A percentile compares a stretch with the other conserved stretches of the same genome.
Conservation (phyloP, 2,113 vertebrate genomes). For the Lipophrys pholis region DNA sequence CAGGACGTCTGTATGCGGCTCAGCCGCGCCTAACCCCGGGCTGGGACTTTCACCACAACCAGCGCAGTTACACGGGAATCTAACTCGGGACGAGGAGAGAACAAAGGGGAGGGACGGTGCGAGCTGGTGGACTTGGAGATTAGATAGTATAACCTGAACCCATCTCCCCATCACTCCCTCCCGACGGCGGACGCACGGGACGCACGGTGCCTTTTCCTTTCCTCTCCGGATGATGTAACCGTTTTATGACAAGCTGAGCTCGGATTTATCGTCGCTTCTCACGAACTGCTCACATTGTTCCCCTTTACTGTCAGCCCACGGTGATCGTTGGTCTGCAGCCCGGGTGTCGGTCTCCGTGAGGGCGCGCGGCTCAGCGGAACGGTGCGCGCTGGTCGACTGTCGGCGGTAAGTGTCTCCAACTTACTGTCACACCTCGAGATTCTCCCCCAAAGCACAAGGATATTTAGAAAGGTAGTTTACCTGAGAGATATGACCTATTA, state of each 20-base stretch:
- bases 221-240: slow-evolving; percentile 74
- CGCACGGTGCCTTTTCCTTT: slow-evolving; percentile 23
- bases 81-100: slow-evolving; percentile 45
- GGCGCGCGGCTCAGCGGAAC: slow-evolving; percentile 60
- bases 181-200: not conserved
- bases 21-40: slow-evolving; percentile 66
- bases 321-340: not conserved
- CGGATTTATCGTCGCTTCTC: slow-evolving; percentile 14
- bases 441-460: too few species aligned
- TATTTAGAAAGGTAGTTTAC: too few species aligned
- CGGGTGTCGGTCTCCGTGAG: slow-evolving; percentile 53
- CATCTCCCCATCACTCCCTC: slow-evolving; percentile 57
- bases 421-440: not conserved
- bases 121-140: slow-evolving; percentile 73
- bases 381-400: slow-evolving; percentile 46
- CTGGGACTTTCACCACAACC: slow-evolving; percentile 46
- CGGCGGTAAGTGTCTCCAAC: slow-evolving; percentile 47
- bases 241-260: slow-evolving; percentile 47
- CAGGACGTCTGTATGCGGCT: slow-evolving; percentile 54
- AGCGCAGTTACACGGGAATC: slow-evolving; percentile 34
- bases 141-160: slow-evolving; percentile 58
- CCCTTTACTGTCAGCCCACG: slow-evolving; percentile 17
- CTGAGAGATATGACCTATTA: too few species aligned
- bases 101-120: slow-evolving; percentile 72
- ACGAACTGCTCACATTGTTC: not conserved